A percentile compares a stretch with the other conserved stretches of the same genome.
Evolutionary conservation across 2,797 vertebrate genomes (phyloP).

Genomic region (Anolis apletophallus): DNA sequence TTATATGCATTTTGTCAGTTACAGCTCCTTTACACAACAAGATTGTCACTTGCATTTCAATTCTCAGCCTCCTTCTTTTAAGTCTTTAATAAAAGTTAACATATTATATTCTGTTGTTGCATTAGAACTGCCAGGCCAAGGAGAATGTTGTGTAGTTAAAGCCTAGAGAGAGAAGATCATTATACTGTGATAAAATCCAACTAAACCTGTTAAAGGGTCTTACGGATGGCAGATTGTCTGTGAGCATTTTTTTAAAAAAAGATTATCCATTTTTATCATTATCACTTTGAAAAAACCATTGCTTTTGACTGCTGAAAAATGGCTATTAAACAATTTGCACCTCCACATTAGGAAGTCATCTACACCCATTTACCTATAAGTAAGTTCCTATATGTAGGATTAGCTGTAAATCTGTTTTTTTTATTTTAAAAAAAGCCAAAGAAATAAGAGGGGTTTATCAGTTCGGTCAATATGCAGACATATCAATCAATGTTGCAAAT

Average conservation of each 20-base stretch:
- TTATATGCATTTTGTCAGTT: neutral
- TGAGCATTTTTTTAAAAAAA: conserved; percentile 35
- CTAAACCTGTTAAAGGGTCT: conserved; percentile 49
- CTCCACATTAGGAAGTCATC: neutral
- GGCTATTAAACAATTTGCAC: neutral
- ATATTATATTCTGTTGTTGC: conserved; percentile 41
- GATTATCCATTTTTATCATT: conserved; percentile 56
- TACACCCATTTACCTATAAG: neutral
- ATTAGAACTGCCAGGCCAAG: conserved; percentile 39
- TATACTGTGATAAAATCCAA: conserved; percentile 50
- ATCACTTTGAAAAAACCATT: conserved; percentile 50
- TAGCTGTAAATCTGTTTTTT: neutral
- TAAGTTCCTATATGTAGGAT: neutral
- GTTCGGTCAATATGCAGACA: rapidly evolving
- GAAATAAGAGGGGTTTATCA: neutral
- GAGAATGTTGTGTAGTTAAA: conserved; percentile 51
- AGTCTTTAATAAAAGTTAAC: neutral
- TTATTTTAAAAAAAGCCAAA: neutral
- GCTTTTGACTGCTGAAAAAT: conserved; percentile 34
- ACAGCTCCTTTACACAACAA: conserved; percentile 35
- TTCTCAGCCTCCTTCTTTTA: conserved; percentile 26
- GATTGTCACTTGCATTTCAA: neutral
- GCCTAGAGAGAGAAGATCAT: conserved; percentile 41
- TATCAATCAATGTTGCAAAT: neutral
- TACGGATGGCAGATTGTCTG: conserved; percentile 4